Conservation (phyloP, 2,888 invertebrate genomes). For the Zygaena filipendulae region DNA sequence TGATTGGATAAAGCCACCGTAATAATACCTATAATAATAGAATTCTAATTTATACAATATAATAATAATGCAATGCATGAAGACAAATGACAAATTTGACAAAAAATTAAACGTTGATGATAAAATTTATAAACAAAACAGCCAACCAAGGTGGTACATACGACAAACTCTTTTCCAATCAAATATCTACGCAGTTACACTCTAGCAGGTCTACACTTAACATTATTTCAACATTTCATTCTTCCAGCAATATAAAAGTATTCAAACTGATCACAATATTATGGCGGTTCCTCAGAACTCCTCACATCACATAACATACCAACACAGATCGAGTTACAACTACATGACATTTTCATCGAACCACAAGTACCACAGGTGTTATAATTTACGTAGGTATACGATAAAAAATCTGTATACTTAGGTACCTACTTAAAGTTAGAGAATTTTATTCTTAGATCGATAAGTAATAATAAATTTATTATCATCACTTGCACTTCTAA, state of each 20-base stretch:
- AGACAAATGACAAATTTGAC: too few species aligned
- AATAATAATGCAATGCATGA: too few species aligned
- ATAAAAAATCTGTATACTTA: too few species aligned
- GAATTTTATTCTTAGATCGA: constrained; percentile 31
- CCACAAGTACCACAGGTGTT: constrained; percentile 36
- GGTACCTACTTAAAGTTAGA: too few species aligned
- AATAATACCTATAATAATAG: constrained; percentile 18
- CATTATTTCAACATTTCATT: constrained; percentile 51
- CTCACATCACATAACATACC: constrained; percentile 53
- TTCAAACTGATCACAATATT: constrained; percentile 66
- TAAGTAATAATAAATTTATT: too few species aligned
- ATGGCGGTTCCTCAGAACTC: constrained; percentile 64
- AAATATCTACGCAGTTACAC: constrained; percentile 48
- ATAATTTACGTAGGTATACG: constrained; percentile 25
- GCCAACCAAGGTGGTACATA: constrained; percentile 22
- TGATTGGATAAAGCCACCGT: constrained; percentile 60
- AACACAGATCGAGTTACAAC: constrained; percentile 41
- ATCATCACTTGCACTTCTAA: constrained; percentile 39
- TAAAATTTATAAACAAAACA: constrained; percentile 36
- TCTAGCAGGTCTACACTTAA: constrained; percentile 66
- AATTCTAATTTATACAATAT: constrained; percentile 14
- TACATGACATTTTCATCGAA: constrained; percentile 50
- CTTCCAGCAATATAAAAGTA: constrained; percentile 66
- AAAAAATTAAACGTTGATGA: constrained; percentile 27
- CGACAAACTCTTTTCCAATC: constrained; percentile 52